phyloP scores from a whole-genome alignment of 1,140 invertebrate genomes.

The Sesamia nonagrioides region DNA sequence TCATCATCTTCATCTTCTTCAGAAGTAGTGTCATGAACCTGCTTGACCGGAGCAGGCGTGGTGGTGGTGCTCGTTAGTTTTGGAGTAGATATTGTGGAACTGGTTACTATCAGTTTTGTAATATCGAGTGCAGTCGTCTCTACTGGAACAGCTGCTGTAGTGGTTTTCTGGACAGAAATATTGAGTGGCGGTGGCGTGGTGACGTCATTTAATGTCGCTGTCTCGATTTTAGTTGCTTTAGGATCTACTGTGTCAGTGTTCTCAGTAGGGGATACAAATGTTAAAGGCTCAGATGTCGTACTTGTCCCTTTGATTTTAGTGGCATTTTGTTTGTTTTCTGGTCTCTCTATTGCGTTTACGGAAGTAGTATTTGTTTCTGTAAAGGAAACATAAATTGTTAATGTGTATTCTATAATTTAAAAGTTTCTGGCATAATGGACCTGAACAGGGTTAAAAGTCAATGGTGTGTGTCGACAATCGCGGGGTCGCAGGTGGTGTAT shows the following conservation, averaged over 20 bases:
- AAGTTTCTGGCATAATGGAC: too few relatives aligned
- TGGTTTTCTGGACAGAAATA: neutral
- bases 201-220: conserved; percentile 29
- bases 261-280: neutral
- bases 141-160: neutral
- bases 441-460: too few relatives aligned
- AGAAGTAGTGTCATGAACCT: conserved; percentile 56
- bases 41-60: conserved; percentile 48
- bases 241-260: neutral
- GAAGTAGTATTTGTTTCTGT: neutral
- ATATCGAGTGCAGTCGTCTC: too few relatives aligned
- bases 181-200: neutral
- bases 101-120: neutral
- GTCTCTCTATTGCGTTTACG: neutral
- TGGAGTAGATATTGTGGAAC: neutral
- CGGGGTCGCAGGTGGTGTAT: too few relatives aligned
- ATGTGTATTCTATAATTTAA: too few relatives aligned
- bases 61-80: conserved; percentile 58
- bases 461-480: too few relatives aligned
- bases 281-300: neutral
- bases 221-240: conserved; percentile 3
- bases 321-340: neutral
- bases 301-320: neutral
- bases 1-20: conserved; percentile 83
- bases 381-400: neutral